Conservation (phyloP, 2,113 vertebrate species). For the Pardalotus punctatus region DNA sequence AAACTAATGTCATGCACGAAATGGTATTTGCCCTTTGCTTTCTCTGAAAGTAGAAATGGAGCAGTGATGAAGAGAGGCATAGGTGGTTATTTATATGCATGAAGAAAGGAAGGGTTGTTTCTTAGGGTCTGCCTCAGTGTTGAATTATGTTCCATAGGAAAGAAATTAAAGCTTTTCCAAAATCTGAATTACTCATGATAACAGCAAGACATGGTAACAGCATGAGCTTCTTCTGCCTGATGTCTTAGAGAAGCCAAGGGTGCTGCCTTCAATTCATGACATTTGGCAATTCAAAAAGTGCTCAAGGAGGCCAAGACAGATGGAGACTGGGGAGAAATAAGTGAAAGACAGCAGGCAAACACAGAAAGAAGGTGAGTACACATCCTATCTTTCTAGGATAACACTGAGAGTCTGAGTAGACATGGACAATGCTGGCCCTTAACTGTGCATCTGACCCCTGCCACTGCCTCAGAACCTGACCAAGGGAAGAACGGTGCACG, state of each 20-base stretch:
- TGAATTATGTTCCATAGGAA: neutral
- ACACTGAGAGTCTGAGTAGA: neutral
- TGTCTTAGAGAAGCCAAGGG: neutral
- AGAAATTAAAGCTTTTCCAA: neutral
- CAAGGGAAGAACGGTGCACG: neutral
- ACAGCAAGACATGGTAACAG: neutral
- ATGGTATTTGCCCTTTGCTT: neutral
- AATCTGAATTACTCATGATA: neutral
- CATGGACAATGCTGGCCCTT: neutral
- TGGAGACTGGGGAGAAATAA: neutral
- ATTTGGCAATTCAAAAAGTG: neutral
- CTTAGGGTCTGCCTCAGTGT: neutral
- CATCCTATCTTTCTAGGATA: fast-evolving
- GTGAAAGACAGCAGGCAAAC: neutral
- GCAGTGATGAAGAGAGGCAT: neutral
- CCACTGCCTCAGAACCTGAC: neutral
- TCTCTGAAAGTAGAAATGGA: neutral
- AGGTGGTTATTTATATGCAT: neutral
- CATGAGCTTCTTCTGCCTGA: neutral
- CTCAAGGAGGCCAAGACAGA: neutral
- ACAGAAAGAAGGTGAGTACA: neutral
- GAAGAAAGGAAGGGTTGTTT: neutral
- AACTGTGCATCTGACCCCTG: neutral
- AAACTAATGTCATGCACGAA: neutral
- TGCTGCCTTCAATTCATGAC: neutral